Percentiles rank a stretch among this genome's conserved stretches.
These are phyloP conservation scores for Drosophila suboccidentalis DNA, from an alignment of 2,888 invertebrate species.

Conservation along the genomic window DNA sequence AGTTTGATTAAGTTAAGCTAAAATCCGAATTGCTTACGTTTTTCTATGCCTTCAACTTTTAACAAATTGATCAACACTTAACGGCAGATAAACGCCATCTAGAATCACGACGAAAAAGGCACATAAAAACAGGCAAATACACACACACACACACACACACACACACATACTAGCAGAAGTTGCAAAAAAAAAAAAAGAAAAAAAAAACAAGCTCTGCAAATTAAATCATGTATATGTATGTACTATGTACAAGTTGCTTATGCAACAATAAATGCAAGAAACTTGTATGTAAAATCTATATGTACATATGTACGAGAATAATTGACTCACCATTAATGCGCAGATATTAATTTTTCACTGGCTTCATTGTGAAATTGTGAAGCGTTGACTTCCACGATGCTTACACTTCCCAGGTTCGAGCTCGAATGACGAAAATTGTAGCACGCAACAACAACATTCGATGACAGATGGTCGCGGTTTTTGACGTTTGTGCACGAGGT, in stretches of 20 bases:
- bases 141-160: background rate
- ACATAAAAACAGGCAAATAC: no score
- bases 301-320: background rate
- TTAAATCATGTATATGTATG: no score
- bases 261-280: background rate
- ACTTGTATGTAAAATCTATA: background rate
- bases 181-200: background rate
- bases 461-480: background rate
- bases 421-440: slow-evolving; percentile 37
- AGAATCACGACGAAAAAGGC: background rate
- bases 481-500: background rate
- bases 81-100: no score
- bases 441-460: background rate
- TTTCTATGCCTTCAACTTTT: no score
- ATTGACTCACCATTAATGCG: background rate
- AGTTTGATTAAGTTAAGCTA: no score
- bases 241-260: background rate
- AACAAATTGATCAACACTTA: no score
- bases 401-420: slow-evolving; percentile 33
- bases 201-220: background rate
- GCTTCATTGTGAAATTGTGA: background rate
- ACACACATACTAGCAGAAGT: background rate
- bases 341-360: background rate
- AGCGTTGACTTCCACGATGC: slow-evolving; percentile 16
- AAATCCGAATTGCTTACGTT: no score